Base-by-base conservation (phyloP, 1,140 invertebrate species). In the Listronotus oregonensis region DNA sequence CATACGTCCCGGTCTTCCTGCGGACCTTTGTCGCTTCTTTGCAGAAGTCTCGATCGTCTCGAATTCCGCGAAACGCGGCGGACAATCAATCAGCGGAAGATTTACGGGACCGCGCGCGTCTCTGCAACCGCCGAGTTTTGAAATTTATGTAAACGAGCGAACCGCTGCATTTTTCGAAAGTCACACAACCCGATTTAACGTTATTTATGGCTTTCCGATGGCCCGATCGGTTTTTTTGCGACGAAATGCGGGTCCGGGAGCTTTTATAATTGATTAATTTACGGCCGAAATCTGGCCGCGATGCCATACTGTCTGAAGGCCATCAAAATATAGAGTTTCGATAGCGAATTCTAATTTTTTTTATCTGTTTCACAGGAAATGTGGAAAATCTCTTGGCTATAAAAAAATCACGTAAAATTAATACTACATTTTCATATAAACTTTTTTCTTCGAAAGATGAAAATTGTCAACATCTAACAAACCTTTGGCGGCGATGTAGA, bases 101-200 rank as follows among this genome's bases (percentile, higher is more conserved):
- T 17, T 21, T 55, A 21, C 6, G 27, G 31, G 6, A 31, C n/a
- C 12, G 31, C 34, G 15, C 52, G n/a, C 14, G 21, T 5, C 15
- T 18, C 9, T n/a, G 8, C 21, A 11, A 27, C 44, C 15, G 15
- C 15, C 44, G 15, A 27, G 15, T 47, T 47, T 47, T n/a, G 52
- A 55, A 55, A 55, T 55, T 55, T 55, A 55, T 55, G 52, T 55
- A 55, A 55, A 55, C 52, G 32, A 55, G 32, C 32, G 18, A 31
- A 27, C 12, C 2, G 52, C 52, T 15, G 52, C 47, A 18, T 46
- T 46, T 18, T 46, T 18, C 43, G 17, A 14, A 18, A 8, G 50
- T 21, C n/a, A 17, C 50, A 37, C 12, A 52, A 2, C 8, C 50
- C 11, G 6, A 12, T 55, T 31, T 9, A 15, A 15, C 4, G 15